These are phyloP conservation scores for Clusia tigrina DNA, from an alignment of 2,888 invertebrate genomes.

Conservation along the genomic window DNA sequence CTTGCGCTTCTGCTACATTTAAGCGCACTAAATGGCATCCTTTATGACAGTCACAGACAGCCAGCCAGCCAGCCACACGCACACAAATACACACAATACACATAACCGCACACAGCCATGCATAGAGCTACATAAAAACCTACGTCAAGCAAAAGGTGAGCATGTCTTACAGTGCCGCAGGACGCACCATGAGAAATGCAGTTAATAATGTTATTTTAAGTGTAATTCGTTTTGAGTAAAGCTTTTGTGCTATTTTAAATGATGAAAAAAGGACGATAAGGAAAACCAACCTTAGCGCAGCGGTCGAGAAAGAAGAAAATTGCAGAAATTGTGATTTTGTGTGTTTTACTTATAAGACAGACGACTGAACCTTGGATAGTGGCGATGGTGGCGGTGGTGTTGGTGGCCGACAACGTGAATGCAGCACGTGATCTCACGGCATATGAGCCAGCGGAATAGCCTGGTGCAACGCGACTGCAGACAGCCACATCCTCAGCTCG, in stretches of 20 bases:
- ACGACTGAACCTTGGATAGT: neutral
- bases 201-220: slow-evolving; percentile 31
- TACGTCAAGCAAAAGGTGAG: slow-evolving; percentile 5
- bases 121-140: neutral
- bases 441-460: too few species aligned
- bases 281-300: slow-evolving; percentile 5
- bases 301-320: neutral
- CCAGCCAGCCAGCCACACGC: too few species aligned
- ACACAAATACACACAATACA: neutral
- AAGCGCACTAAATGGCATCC: slow-evolving; percentile 1
- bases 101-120: neutral
- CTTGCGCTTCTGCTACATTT: neutral
- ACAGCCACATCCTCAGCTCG: too few species aligned
- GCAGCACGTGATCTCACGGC: slow-evolving; percentile 17
- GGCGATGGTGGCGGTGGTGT: too few species aligned
- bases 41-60: too few species aligned
- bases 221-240: slow-evolving; percentile 26
- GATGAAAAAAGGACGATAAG: neutral
- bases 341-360: neutral
- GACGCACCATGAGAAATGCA: neutral
- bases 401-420: slow-evolving; percentile 44
- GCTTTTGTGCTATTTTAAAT: slow-evolving; percentile 20
- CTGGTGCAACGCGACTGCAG: too few species aligned
- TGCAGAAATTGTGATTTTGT: neutral
- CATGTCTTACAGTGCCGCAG: neutral